phyloP scores from a whole-genome alignment of 2,113 vertebrate genomes.

The Lampris megalopsis region DNA sequence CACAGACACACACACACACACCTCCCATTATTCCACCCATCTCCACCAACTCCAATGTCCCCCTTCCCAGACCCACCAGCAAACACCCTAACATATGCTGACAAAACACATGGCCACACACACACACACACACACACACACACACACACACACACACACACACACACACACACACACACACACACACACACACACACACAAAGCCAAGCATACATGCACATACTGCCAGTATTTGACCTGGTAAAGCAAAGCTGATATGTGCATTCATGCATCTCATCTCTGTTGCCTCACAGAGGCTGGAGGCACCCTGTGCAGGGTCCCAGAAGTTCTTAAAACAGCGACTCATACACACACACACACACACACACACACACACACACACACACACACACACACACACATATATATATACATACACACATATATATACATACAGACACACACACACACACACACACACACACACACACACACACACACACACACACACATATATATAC shows the following conservation, averaged over 20 bases:
- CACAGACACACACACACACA: too few relatives aligned
- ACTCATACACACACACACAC: conserved; percentile 38
- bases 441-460: conserved; percentile 53
- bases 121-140: conserved; percentile 17
- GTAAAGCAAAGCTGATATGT: conserved; percentile 28
- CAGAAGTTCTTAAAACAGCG: too few relatives aligned
- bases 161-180: too few relatives aligned
- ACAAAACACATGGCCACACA: conserved; percentile 22
- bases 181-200: conserved; percentile 41
- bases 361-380: conserved; percentile 48
- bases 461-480: background rate
- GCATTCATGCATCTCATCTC: conserved; percentile 36
- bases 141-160: too few relatives aligned
- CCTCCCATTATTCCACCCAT: background rate
- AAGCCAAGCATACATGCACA: conserved; percentile 42
- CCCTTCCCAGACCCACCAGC: background rate
- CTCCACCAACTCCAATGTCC: conserved; percentile 1
- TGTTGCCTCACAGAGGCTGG: background rate
- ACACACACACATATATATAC: too few relatives aligned
- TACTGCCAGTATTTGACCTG: background rate
- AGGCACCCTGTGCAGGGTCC: too few relatives aligned
- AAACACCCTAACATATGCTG: conserved; percentile 40
- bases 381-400: too few relatives aligned
- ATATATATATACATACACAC: conserved; percentile 47
- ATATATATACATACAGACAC: conserved; percentile 48